A percentile compares a stretch with the other conserved stretches of the same genome.
phyloP scores from a whole-genome alignment of 2,113 vertebrate species.

The Asarcornis scutulata region DNA sequence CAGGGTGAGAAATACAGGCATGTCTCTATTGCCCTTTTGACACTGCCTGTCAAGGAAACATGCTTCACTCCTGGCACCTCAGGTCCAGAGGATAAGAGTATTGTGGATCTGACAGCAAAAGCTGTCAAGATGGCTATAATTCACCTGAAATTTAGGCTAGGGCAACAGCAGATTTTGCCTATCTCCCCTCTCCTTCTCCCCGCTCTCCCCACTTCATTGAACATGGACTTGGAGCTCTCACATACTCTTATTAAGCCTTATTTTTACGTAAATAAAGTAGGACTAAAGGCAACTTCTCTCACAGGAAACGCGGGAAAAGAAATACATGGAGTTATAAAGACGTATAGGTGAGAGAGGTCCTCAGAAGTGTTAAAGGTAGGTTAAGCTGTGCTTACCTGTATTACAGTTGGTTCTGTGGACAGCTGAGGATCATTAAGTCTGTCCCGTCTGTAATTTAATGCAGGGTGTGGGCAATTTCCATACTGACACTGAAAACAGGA shows the following conservation, averaged over 20 bases:
- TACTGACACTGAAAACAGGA: slow-evolving; percentile 89
- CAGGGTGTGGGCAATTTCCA: slow-evolving; percentile 81
- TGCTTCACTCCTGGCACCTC: neutral
- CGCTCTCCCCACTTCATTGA: neutral
- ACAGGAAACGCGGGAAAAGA: neutral
- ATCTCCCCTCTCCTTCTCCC: neutral
- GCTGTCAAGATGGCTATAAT: neutral
- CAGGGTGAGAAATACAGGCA: neutral
- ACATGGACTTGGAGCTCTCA: neutral
- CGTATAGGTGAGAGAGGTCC: neutral
- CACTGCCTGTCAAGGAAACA: neutral
- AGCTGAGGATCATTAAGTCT: slow-evolving; percentile 56
- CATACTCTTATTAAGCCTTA: neutral
- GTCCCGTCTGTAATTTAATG: slow-evolving; percentile 64
- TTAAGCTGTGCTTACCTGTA: slow-evolving; percentile 75
- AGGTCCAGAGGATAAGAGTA: neutral
- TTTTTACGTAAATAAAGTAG: neutral
- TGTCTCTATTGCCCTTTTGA: neutral
- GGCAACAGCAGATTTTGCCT: neutral
- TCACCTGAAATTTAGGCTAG: neutral
- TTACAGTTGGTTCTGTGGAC: slow-evolving; percentile 60
- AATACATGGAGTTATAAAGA: neutral
- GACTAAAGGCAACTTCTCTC: neutral
- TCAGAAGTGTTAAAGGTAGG: neutral
- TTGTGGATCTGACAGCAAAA: neutral